Conservation (phyloP, 2,797 vertebrate species). For the Tokudaia tokunoshimensis region DNA sequence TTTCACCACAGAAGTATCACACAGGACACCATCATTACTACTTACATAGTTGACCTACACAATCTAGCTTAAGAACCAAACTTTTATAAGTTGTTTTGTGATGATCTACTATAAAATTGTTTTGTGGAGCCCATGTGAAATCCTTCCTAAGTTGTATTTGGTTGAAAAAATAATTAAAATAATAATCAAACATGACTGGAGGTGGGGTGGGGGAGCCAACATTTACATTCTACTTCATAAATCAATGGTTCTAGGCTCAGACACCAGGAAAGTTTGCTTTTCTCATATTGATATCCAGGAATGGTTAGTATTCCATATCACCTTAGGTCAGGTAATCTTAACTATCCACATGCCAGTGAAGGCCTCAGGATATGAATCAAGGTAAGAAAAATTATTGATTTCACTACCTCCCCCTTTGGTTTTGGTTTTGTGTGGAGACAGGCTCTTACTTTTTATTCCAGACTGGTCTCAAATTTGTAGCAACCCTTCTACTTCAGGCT, state of each 20-base stretch:
- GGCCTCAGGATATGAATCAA: neutral
- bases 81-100: slow-evolving; percentile 58
- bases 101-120: slow-evolving; percentile 36
- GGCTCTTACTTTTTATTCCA: neutral
- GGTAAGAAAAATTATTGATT: slow-evolving; percentile 10
- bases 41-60: neutral
- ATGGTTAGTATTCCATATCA: slow-evolving; percentile 19
- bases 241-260: neutral
- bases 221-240: slow-evolving; percentile 18
- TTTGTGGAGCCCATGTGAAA: neutral
- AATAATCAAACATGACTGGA: neutral
- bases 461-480: neutral
- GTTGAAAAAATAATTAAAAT: neutral
- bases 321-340: slow-evolving; percentile 16
- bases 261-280: slow-evolving; percentile 25
- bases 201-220: neutral
- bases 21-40: neutral
- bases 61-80: slow-evolving; percentile 46
- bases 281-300: neutral
- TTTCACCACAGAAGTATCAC: slow-evolving; percentile 56
- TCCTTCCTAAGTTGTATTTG: neutral
- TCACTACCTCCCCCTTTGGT: neutral
- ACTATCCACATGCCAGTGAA: neutral
- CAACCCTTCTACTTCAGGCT: neutral
- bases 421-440: neutral